Base-by-base conservation (phyloP, 2,888 invertebrate species). In the Aradus depressus region DNA sequence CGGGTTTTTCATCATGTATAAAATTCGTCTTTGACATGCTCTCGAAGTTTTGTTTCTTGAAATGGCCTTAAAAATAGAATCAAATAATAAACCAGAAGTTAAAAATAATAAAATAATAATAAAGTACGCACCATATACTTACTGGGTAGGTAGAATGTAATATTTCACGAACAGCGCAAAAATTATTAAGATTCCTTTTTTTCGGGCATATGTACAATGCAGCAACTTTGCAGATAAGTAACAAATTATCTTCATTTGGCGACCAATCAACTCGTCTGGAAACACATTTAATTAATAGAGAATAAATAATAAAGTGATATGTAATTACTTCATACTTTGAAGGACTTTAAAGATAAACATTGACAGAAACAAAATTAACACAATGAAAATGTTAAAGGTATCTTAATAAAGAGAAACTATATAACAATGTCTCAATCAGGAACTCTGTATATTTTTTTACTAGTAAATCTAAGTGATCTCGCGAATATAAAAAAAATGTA, bases 171-270 rank as follows among this genome's bases (percentile, higher is more conserved):
- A 58, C 50, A 32, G 52, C 50, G 25, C 50, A 39, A 26, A 55
- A 57, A 45, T 55, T 59, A 35, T 54, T 57, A 6, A 45, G 50
- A 28, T 51, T 41, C 26, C 44, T 50, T 22, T 26, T 34, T 5
- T 53, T 34, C 23, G 53, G 47, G 12, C 51, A 53, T 57, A 72
- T 69, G 52, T 78, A 75, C 51, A 73, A 64, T 56, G 73, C 72
- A 0, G 79, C 80, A 0, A 80, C 77, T 59, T 80, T 79, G 57
- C 79, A 77, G 55, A 85, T 71, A 39, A 81, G 67, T 2, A 87
- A 63, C 49, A 82, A 66, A 38, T 75, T 76, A 65, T 86, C 85
- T 66, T 88, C 87, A 31, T 73, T 70, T 0, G 72, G 64, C 5
- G 73, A 70, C 84, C 85, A 88, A 5, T 72, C 71, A 0, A 80